Percentiles rank a stretch among this genome's conserved stretches.
Conservation (phyloP, 2,888 invertebrate species). For the Linnaemya vulpina region DNA sequence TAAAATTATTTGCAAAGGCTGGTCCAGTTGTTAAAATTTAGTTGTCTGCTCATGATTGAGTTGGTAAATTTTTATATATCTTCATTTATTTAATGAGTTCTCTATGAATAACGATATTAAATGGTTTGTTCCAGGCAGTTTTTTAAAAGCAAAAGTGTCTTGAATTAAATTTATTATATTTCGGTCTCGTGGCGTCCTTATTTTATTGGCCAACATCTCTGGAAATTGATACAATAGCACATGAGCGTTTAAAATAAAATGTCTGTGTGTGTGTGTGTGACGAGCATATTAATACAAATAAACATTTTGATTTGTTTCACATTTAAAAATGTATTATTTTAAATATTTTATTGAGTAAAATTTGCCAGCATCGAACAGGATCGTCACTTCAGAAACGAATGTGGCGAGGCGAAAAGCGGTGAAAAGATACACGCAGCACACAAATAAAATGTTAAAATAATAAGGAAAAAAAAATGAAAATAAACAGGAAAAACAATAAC, state of each 20-base stretch:
- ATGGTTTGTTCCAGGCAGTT: no score
- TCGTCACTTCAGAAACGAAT: constrained; percentile 27
- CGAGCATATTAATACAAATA: constrained; percentile 66
- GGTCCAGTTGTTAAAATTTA: no score
- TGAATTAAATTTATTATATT: no score
- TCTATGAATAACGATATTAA: no score
- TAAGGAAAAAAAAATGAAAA: no score
- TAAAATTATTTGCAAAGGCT: no score
- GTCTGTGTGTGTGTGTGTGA: neutral
- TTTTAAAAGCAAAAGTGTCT: no score
- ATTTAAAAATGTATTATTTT: constrained; percentile 71
- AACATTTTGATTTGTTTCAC: constrained; percentile 73
- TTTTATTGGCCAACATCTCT: constrained; percentile 3
- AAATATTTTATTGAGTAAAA: constrained; percentile 70
- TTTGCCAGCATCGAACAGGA: constrained; percentile 48
- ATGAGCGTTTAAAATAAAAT: neutral
- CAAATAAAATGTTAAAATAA: constrained; percentile 4
- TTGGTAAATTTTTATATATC: no score
- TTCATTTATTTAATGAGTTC: no score
- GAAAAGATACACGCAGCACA: constrained; percentile 8
- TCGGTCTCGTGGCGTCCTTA: neutral
- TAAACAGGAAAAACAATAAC: constrained; percentile 31
- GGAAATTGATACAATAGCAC: constrained; percentile 12
- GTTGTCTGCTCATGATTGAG: no score
- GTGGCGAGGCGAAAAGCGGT: constrained; percentile 31